Evolutionary conservation across 2,888 invertebrate genomes (phyloP).

Genomic region (Camponotus fellah): DNA sequence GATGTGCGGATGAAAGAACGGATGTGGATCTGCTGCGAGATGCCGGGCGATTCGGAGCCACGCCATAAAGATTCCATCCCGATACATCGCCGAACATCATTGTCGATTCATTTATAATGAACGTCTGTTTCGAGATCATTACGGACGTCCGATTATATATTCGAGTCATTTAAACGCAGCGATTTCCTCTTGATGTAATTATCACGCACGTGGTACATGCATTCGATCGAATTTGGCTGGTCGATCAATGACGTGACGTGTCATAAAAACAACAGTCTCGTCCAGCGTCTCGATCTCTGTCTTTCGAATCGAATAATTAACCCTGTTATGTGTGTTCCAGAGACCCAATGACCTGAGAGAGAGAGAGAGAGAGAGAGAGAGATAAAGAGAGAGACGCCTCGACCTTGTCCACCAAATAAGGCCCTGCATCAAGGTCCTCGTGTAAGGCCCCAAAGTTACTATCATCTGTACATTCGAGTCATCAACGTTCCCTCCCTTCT

Average conservation of each 20-base stretch:
- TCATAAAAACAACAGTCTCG: background rate
- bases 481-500: conserved; percentile 24
- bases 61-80: background rate
- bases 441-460: conserved; percentile 76
- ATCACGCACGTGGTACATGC: background rate
- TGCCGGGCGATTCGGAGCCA: background rate
- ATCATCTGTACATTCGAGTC: conserved; percentile 71
- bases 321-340: conserved; percentile 71
- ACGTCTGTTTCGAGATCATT: background rate
- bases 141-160: background rate
- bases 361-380: conserved; percentile 71
- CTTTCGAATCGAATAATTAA: conserved; percentile 21
- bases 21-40: background rate
- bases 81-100: background rate
- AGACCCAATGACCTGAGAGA: conserved; percentile 82
- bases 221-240: background rate
- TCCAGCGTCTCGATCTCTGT: background rate
- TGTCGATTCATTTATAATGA: conserved; percentile 8
- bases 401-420: conserved; percentile 84
- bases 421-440: conserved; percentile 82
- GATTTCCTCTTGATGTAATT: conserved; percentile 17
- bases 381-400: conserved; percentile 68
- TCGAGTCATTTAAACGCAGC: conserved; percentile 20
- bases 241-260: background rate
- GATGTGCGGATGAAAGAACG: conserved; percentile 57